Evolutionary conservation across 2,797 vertebrate species (phyloP), one percentile per base, ranked within the genome.

Genomic region (Furcifer pardalis): DNA sequence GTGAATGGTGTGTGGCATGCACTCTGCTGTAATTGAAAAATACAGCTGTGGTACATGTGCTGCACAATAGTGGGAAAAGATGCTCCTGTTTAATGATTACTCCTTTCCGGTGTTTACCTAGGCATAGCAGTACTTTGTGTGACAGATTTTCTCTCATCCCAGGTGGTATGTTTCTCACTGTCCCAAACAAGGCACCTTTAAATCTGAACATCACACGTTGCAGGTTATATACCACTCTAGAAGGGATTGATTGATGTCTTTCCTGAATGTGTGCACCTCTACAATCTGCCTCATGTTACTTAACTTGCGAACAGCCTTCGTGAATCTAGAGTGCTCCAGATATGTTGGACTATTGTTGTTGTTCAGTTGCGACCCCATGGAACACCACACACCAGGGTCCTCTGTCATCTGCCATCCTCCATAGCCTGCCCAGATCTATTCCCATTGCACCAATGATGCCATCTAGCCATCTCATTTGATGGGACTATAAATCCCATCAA

Each of bases 121-220:
- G 35, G 86, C 84, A 74, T 85, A 93, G 93, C 62, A 93, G 84
- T 60, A 68, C 90, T 89, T 86, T 91, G 90, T 91, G 92, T 93
- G 94, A 94, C 86, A 72, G 74, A 92, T 94, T 96, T 95, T 96
- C 95, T 95, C 77, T 89, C 81, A 81, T 63, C 60, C 89, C 96
- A 96, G 95, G 88, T 97, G 96, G 86, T 86, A 82, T 79, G 78
- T 91, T 96, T 97, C 96, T 94, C 96, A 96, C 88, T 85, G 89
- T 88, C 93, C 93, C 88, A 92, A 87, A 89, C 84, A 90, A 91
- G 93, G 91, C 65, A 10, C 81, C 87, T 90, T 91, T 88, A 92
- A 94, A 93, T 87, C 83, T 44, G 46, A 86, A 77, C 32, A 27
- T 25, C 56, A 52, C 46, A 81, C n/a, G 17, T 77, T 86, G n/a